Evolutionary conservation across 2,113 vertebrate species (phyloP).

Genomic region (Noturus placidus): DNA sequence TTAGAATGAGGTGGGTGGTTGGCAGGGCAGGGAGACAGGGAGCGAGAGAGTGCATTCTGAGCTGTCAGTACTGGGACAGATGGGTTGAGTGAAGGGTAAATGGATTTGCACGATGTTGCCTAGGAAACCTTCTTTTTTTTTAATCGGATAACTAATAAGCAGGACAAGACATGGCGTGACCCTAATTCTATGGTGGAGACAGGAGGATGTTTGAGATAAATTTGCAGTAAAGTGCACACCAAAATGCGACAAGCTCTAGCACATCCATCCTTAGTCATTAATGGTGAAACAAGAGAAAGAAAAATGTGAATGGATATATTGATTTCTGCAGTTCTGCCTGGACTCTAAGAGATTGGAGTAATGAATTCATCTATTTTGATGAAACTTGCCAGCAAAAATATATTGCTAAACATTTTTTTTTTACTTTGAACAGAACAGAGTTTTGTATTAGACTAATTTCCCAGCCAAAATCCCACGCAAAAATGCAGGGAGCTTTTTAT

Average conservation of each 20-base stretch:
- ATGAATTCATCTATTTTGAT: constrained; percentile 27
- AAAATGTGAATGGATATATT: constrained; percentile 19
- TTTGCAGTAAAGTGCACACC: constrained; percentile 13
- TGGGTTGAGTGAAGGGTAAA: constrained; percentile 52
- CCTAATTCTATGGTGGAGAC: constrained; percentile 8
- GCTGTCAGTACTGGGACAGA: constrained; percentile 42
- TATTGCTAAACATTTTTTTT: not conserved
- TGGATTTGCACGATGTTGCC: constrained; percentile 51
- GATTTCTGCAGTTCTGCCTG: constrained; percentile 39
- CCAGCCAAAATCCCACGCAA: not conserved
- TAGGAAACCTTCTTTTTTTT: constrained; percentile 43
- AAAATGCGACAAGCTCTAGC: not conserved
- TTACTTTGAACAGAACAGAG: not conserved
- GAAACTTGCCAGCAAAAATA: not conserved
- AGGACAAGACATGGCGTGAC: constrained; percentile 8
- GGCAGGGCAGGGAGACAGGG: constrained; percentile 22
- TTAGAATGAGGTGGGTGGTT: constrained; percentile 38
- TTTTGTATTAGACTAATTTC: not conserved
- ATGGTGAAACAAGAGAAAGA: not conserved
- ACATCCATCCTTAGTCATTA: constrained; percentile 20
- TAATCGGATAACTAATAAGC: constrained; percentile 35
- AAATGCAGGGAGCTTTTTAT: not conserved
- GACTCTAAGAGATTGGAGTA: constrained; percentile 13
- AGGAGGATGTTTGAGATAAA: constrained; percentile 30
- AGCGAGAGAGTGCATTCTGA: constrained; percentile 20